Conservation (phyloP, 2,888 invertebrate genomes). For the Aromia moschata region DNA sequence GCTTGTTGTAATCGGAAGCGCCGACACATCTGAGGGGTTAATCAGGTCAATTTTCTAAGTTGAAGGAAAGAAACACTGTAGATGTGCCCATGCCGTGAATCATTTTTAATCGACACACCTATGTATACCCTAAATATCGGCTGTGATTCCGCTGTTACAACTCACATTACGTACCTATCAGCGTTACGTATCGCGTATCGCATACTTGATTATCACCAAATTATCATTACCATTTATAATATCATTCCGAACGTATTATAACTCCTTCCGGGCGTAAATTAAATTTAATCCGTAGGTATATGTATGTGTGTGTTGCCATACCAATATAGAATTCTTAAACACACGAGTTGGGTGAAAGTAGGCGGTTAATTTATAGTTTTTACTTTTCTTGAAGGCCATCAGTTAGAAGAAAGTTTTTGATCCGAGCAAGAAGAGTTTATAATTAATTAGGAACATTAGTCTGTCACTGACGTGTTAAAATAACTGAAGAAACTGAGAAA, state of each 20-base stretch:
- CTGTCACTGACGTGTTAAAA: too few species aligned
- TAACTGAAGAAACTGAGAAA: too few species aligned
- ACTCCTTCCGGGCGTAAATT: too few species aligned
- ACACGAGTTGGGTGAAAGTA: constrained; percentile 23
- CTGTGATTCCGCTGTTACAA: constrained; percentile 1
- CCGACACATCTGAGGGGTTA: too few species aligned
- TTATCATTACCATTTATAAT: constrained; percentile 5
- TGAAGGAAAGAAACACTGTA: too few species aligned
- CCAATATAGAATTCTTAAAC: constrained; percentile 1
- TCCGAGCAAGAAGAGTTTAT: background rate
- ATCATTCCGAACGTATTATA: constrained; percentile 15
- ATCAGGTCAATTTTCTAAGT: too few species aligned
- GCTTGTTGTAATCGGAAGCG: too few species aligned
- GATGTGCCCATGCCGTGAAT: too few species aligned
- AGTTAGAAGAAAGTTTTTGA: constrained; percentile 26
- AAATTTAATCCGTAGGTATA: too few species aligned
- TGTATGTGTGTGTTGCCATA: constrained; percentile 5
- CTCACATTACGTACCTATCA: background rate
- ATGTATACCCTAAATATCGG: background rate
- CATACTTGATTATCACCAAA: background rate
- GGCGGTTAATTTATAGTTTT: constrained; percentile 24
- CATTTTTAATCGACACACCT: too few species aligned
- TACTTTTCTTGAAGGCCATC: constrained; percentile 18
- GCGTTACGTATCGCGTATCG: too few species aligned
- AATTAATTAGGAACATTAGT: too few species aligned